Base-by-base conservation (phyloP, 2,797 vertebrate species). In the Parauchenoglanis ngamensis region DNA sequence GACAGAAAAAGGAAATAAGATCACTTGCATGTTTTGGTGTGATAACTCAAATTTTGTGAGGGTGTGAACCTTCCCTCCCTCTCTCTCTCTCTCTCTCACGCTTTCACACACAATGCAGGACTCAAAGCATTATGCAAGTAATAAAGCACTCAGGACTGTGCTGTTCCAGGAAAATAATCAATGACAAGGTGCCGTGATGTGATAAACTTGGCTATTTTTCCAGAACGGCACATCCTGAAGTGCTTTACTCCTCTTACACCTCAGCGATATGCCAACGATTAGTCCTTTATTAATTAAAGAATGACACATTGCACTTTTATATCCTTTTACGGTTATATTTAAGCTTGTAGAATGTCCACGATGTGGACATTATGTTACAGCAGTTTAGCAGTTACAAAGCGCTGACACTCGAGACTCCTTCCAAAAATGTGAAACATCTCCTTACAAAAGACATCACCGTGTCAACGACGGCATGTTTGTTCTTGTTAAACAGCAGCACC, bases 1-100 rank as follows among this genome's bases (percentile, higher is more conserved):
- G 72, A 86, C 35, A 81, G 76, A 90, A 54, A 90, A 61, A 84
- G 25, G 25, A 85, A 88, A 70, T 40, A 35, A 85, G 73, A 79
- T n/a, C 72, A 65, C 63, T 49, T 61, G 56, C 44, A 61, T 61
- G 52, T 75, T 19, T 46, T 35, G 28, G 83, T 85, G 70, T 63
- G 70, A 75, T 73, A 59, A 19, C 46, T 52, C 23, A 0, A 40
- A 40, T 44, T 19, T 77, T 35, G 35, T 57, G 8, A 56, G 17
- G 2, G 76, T 57, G 17, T 23, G 28, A 56, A 23, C 28, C 1
- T 0, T 23, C 25, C 17, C 77, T 57, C 76, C 17, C 77, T 57
- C 76, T 21, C 75, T 17, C 73, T 17, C 73, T 17, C 75, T 19
- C n/a, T 19, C 75, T 12, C 17, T 2, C 65, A 31, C 65, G 3